phyloP scores from a whole-genome alignment of 1,140 invertebrate genomes.

The Gonioctena quinquepunctata region DNA sequence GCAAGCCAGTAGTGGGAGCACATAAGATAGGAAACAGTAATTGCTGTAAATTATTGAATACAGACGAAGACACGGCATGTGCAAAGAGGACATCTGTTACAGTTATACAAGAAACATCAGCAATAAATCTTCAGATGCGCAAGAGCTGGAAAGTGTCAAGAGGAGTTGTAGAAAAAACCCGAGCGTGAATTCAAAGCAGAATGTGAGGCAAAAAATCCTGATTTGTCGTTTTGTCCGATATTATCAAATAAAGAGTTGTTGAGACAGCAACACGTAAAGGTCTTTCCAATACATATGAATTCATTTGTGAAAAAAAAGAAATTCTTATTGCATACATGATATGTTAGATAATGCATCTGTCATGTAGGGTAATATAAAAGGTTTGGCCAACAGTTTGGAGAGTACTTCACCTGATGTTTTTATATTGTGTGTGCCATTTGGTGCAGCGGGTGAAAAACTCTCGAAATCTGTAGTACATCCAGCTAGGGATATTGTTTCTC shows the following conservation, averaged over 20 bases:
- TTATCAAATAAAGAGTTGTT: conserved; percentile 11
- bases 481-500: not conserved
- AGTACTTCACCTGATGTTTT: conserved; percentile 11
- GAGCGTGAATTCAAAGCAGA: not conserved
- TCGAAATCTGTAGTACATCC: not conserved
- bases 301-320: not conserved
- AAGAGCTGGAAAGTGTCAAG: not conserved
- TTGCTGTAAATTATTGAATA: not conserved
- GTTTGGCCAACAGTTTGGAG: not conserved
- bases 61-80: not conserved
- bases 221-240: too few relatives aligned
- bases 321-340: conserved; percentile 10
- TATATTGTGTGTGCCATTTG: conserved; percentile 11
- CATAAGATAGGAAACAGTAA: too few relatives aligned
- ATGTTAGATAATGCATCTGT: conserved; percentile 10
- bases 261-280: not conserved
- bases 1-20: too few relatives aligned
- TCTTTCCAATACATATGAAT: not conserved
- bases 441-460: not conserved
- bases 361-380: conserved; percentile 10
- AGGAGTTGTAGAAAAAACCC: not conserved
- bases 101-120: not conserved
- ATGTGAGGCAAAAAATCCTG: too few relatives aligned
- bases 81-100: not conserved
- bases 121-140: not conserved